Base-by-base conservation (phyloP, 92 coral and sea anemone genomes). In the Umimayanthus kanabou region DNA sequence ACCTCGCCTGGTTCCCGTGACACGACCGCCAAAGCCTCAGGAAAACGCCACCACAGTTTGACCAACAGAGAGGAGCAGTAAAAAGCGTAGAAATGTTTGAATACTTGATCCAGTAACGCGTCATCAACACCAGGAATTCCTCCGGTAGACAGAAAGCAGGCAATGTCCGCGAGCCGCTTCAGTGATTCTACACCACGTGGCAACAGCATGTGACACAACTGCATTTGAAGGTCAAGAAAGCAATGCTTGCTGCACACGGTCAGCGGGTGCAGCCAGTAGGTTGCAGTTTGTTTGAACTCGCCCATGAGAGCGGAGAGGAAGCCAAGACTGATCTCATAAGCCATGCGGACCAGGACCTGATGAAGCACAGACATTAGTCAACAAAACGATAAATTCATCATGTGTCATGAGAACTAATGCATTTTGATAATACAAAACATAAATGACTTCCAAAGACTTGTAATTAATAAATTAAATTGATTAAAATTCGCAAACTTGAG, bases 241-340 rank as follows among this genome's bases (percentile, higher is more conserved):
- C 92, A 78, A 82, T 89, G 84, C 80, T 90, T 95, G 88, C 65
- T 85, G 87, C 94, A 93, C 55, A 87, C 76, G 6, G 92, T 79
- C 40, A 95, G 88, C 9, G 96, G 78, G 71, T 92, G 91, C 71
- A 95, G 84, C 96, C 95, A 93, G 40, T 92, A 90, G 40, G 75
- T 88, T 69, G 91, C 81, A 70, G 92, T 88, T 37, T 84, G 50
- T 89, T 89, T 81, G 50, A 69, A 82, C 61, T 95, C 72, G 45
- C 92, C 93, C 45, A 86, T 87, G 22, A 96, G 73, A 14, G 93
- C 92, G 16, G 90, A 80, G 14, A 93, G 82, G 82, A 96, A 74
- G 7, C 98, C 98, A 81, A 91, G 94, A 65, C 95, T 91, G 58
- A 96, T 85, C 64, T 95, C 98, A 33, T 95, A 89, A 20, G 98